Percentiles rank a stretch among this genome's conserved stretches.
Conservation (phyloP, 2,797 vertebrate genomes). For the Phylloscopus collybita region DNA sequence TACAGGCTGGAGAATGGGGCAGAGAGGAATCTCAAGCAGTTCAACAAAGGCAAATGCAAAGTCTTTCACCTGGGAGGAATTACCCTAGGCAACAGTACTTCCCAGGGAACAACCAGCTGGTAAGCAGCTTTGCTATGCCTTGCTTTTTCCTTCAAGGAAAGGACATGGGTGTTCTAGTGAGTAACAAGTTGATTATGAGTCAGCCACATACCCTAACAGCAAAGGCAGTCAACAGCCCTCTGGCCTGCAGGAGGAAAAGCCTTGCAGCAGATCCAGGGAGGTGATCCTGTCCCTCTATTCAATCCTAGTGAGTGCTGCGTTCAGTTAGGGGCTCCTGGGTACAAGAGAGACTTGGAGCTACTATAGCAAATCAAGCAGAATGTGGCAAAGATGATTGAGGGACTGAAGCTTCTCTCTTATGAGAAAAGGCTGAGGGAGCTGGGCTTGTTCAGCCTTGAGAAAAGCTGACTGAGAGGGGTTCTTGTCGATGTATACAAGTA, state of each 20-base stretch:
- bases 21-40: background rate
- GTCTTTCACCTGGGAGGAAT: background rate
- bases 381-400: no score
- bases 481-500: background rate
- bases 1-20: background rate
- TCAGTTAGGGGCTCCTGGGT: background rate
- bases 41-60: background rate
- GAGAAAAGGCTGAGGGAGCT: background rate
- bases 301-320: background rate
- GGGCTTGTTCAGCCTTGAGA: background rate
- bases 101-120: background rate
- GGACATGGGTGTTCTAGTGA: background rate
- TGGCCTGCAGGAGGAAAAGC: background rate
- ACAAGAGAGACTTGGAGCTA: background rate
- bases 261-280: background rate
- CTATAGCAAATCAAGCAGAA: accelerated
- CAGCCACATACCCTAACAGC: background rate
- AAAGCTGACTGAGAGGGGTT: accelerated
- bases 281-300: background rate
- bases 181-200: background rate
- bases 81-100: background rate
- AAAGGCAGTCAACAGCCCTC: background rate
- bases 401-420: background rate
- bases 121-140: background rate
- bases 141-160: background rate